Percentiles rank a stretch among this genome's conserved stretches.
Conservation (phyloP, 2,797 vertebrate genomes). For the Pogoniulus pusillus region DNA sequence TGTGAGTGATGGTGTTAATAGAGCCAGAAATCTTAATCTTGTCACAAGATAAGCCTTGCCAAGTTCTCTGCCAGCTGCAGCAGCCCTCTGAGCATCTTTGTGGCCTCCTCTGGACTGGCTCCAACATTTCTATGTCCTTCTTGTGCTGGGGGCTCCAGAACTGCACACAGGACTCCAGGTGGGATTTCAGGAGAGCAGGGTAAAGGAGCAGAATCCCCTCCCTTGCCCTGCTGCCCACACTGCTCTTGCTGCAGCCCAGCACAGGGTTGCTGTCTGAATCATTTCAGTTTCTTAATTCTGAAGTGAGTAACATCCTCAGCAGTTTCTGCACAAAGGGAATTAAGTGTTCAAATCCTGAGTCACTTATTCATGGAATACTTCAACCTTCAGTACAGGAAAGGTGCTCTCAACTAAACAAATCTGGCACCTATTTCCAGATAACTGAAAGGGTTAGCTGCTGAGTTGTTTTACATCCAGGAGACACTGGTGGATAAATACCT, state of each 20-base stretch:
- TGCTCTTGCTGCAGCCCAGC: no score
- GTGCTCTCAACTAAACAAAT: neutral
- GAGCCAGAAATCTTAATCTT: neutral
- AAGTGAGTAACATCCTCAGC: neutral
- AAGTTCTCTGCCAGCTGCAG: neutral
- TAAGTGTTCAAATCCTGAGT: neutral
- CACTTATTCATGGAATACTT: neutral
- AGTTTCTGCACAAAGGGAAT: neutral
- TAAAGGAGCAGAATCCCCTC: no score
- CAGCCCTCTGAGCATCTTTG: no score
- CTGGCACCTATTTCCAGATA: constrained; percentile 8
- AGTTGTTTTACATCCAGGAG: constrained; percentile 11
- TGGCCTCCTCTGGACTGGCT: no score
- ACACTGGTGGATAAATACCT: neutral
- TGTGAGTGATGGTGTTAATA: neutral
- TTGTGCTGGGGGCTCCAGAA: no score
- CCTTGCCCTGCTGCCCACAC: no score
- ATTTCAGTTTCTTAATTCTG: neutral
- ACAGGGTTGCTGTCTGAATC: no score
- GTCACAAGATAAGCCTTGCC: neutral
- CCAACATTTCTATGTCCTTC: no score
- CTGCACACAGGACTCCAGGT: no score
- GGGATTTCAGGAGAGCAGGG: no score
- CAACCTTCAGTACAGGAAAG: neutral
- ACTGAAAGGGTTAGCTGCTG: constrained; percentile 11